Evolutionary conservation across 2,113 vertebrate genomes (phyloP).

Genomic region (Ramphastos sulfuratus): DNA sequence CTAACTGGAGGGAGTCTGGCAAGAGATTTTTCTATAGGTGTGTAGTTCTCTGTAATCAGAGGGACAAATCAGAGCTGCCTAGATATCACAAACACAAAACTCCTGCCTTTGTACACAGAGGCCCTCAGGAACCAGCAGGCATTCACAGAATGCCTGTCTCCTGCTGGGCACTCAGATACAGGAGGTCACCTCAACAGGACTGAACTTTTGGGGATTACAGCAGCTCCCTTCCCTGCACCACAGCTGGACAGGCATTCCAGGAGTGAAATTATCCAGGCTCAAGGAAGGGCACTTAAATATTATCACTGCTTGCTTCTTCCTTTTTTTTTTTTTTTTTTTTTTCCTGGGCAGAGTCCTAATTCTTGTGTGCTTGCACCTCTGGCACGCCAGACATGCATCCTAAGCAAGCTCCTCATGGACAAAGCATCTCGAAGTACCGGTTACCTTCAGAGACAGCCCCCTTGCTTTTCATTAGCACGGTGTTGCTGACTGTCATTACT

Average conservation of each 20-base stretch:
- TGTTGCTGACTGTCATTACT: conserved; percentile 19
- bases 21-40: not conserved
- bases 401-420: not conserved
- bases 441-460: not conserved
- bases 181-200: not conserved
- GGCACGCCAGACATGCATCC: not conserved
- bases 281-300: conserved; percentile 3
- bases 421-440: conserved; percentile 56
- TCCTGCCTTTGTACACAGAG: not conserved
- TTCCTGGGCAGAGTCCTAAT: not conserved
- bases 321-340: not conserved
- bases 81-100: not conserved
- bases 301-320: not conserved
- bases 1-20: not conserved
- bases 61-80: not conserved
- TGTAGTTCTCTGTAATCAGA: not conserved
- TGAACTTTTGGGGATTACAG: not conserved
- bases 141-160: not conserved
- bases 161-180: not conserved
- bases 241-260: not conserved
- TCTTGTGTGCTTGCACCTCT: not conserved
- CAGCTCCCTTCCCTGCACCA: not conserved
- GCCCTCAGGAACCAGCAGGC: not conserved
- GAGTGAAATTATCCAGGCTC: conserved; percentile 10
- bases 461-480: conserved; percentile 10